Evolutionary conservation across 2,113 vertebrate species (phyloP).

Genomic region (Copsychus sechellarum): DNA sequence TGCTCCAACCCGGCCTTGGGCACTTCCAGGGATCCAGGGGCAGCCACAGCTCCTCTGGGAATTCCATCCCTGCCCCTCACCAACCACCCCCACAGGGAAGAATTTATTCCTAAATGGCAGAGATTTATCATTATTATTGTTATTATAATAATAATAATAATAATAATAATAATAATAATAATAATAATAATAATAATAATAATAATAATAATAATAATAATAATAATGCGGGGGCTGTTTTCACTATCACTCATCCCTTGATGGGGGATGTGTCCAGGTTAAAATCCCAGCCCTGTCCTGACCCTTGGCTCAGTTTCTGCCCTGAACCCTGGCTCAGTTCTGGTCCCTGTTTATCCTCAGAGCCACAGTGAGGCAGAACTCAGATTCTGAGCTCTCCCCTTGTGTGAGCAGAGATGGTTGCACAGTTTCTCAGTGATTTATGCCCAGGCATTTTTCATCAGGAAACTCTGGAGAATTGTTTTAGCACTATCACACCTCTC

Average conservation of each 20-base stretch:
- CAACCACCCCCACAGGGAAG: neutral
- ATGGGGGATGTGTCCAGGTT: neutral
- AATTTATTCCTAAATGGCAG: neutral
- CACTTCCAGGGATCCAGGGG: neutral
- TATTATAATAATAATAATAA: too few relatives aligned
- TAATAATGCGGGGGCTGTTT: neutral
- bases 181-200: too few relatives aligned
- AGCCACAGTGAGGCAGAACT: neutral
- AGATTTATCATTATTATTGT: neutral
- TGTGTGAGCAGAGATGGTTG: neutral
- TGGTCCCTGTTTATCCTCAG: neutral
- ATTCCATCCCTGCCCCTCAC: neutral
- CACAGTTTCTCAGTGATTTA: neutral
- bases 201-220: too few relatives aligned
- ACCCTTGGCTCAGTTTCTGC: neutral
- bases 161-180: neutral
- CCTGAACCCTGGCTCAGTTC: neutral
- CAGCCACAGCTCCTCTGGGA: neutral
- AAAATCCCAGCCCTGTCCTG: fast-evolving
- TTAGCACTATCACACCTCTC: conserved; percentile 1
- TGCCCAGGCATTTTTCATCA: conserved; percentile 31
- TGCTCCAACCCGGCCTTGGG: fast-evolving
- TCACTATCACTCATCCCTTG: fast-evolving
- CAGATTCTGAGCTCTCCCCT: neutral
- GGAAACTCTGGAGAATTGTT: conserved; percentile 27